Conservation (phyloP, 2,888 invertebrate species). For the Notocelia uddmanniana region DNA sequence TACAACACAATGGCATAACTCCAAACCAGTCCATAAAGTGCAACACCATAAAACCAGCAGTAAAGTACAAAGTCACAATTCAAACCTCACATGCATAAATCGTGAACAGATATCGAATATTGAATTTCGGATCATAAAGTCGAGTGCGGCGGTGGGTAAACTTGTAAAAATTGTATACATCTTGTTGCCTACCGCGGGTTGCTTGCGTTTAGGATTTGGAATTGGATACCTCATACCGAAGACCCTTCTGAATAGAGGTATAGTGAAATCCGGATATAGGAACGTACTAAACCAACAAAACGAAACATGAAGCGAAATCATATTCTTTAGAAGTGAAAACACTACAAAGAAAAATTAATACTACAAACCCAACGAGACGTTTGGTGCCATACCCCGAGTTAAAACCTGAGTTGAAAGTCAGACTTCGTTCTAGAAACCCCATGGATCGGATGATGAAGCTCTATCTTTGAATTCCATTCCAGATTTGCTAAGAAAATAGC, state of each 20-base stretch:
- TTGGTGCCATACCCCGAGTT: too few species aligned
- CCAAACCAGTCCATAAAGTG: conserved; percentile 33
- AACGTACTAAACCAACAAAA: too few species aligned
- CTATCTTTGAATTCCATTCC: too few species aligned
- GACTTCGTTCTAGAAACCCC: too few species aligned
- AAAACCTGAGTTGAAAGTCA: too few species aligned
- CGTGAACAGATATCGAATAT: conserved; percentile 45
- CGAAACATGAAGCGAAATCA: too few species aligned
- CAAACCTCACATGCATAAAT: conserved; percentile 40
- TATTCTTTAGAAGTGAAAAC: too few species aligned
- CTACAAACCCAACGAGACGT: too few species aligned
- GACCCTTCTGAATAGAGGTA: neutral
- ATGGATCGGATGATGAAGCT: too few species aligned
- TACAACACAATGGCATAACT: conserved; percentile 24
- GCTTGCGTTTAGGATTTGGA: neutral
- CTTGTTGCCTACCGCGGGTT: conserved; percentile 36
- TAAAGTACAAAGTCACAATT: conserved; percentile 45
- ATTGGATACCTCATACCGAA: conserved; percentile 6
- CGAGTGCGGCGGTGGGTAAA: conserved; percentile 34
- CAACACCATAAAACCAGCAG: conserved; percentile 28
- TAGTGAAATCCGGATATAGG: too few species aligned
- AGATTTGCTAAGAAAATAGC: too few species aligned
- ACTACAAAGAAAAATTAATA: too few species aligned
- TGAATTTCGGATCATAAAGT: conserved; percentile 46
- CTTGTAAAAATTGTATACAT: conserved; percentile 46